phyloP scores from a whole-genome alignment of 2,113 vertebrate genomes.

The Cryptotis parvus region DNA sequence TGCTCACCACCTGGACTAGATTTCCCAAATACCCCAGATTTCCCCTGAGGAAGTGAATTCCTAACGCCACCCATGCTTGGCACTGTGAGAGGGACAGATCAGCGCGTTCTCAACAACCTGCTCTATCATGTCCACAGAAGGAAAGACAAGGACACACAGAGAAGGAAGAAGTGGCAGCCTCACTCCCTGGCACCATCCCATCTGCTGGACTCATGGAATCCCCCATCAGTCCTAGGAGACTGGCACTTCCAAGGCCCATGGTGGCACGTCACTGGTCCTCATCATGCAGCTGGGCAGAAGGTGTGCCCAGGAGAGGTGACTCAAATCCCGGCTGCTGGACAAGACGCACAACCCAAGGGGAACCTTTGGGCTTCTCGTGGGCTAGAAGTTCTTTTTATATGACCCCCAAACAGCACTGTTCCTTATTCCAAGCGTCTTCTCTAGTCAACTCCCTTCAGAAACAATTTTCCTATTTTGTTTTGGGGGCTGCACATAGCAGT shows the following conservation, averaged over 20 bases:
- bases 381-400: no score
- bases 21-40: not conserved
- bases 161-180: no score
- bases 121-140: not conserved
- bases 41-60: rapidly evolving
- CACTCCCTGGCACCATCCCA: no score
- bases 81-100: not conserved
- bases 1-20: not conserved
- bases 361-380: no score
- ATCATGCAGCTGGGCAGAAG: not conserved
- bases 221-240: not conserved
- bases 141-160: not conserved
- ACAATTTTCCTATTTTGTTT: not conserved
- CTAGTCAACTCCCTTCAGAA: not conserved
- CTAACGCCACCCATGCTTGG: rapidly evolving
- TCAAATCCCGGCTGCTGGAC: not conserved
- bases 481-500: no score
- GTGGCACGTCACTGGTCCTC: not conserved
- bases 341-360: no score
- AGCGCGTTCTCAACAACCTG: no score
- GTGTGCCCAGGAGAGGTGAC: not conserved
- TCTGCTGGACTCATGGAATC: no score
- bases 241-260: not conserved
- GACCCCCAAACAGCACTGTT: not conserved
- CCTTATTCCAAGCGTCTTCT: not conserved